Evolutionary conservation across 2,888 invertebrate genomes (phyloP), one percentile per base, ranked within the genome.

Genomic region (Ecdyonurus torrentis): DNA sequence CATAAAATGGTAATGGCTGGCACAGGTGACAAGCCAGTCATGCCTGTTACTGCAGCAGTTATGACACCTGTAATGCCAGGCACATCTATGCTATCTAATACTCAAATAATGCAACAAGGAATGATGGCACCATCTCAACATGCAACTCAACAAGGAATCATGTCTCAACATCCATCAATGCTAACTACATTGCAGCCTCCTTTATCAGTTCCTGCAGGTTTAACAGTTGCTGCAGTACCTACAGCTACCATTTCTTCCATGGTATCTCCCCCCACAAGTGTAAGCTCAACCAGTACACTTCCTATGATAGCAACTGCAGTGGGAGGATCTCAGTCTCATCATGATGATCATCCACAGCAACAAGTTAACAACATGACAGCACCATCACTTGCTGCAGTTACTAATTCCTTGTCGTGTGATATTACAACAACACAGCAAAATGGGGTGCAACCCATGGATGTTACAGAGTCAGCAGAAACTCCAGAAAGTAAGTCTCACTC

Each of bases 151-250:
- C 60, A 60, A 25, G 37, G 24, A 15, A 23, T 60, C 23, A 24
- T 37, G 18, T 2, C 60, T 5, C 23, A 5, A 7, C 60, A 19
- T 2, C 24, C 7, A 7, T 18, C 23, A 7, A 60, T 19, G n/a
- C 24, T 60, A 20, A 25, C 25, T 2, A 20, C 24, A 60, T 24
- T 60, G 24, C 24, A 25, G 60, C 60, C 60, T 2, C 24, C 24
- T 25, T 20, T 24, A 25, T 25, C 58, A 24, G 58, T 55, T 18
- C 22, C 55, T 23, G 25, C 55, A 55, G 62, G 25, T 1, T 55
- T 25, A 74, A 84, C 67, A 22, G 55, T 55, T 23, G n/a, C 62
- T 25, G n/a, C 80, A 81, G 64, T 74, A 75, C 5, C 77, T 82
- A 74, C 80, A 77, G 60, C 73, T 76, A 65, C 76, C 75, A 65